Conservation (phyloP, 2,888 invertebrate genomes). For the Agonopterix arenella region DNA sequence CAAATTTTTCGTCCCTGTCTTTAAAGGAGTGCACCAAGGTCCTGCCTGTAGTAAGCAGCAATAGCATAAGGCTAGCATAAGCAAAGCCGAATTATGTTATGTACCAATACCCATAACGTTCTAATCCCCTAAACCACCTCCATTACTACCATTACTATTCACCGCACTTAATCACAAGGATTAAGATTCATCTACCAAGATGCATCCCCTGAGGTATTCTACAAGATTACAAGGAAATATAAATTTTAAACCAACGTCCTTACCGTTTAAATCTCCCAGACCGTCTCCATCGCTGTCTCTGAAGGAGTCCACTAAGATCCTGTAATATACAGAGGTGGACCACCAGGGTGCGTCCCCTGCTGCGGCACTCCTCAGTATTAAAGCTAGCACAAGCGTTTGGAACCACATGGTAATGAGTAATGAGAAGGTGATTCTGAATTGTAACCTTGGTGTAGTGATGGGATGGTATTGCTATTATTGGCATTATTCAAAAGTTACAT, state of each 20-base stretch:
- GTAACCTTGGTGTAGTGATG: background rate
- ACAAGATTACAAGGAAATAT: background rate
- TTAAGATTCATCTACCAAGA: too few species aligned
- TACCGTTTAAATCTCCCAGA: constrained; percentile 89
- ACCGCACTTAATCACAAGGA: too few species aligned
- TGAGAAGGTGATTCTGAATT: background rate
- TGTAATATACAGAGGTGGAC: constrained; percentile 87
- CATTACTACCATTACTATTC: too few species aligned
- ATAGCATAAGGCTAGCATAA: too few species aligned
- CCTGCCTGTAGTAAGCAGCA: too few species aligned
- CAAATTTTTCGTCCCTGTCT: too few species aligned
- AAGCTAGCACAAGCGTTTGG: constrained; percentile 26
- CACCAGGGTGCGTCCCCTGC: constrained; percentile 79
- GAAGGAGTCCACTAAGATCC: constrained; percentile 89
- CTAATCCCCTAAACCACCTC: too few species aligned
- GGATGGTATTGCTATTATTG: background rate
- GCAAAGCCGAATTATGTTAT: too few species aligned
- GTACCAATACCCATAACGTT: too few species aligned
- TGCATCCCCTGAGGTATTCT: too few species aligned
- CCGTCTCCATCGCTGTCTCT: constrained; percentile 90
- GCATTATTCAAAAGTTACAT: too few species aligned
- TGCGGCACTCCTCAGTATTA: constrained; percentile 10
- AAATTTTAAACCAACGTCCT: constrained; percentile 6
- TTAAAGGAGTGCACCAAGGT: too few species aligned
- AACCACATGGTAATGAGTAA: constrained; percentile 33